phyloP scores from a whole-genome alignment of 1,140 invertebrate species.

The Heliconius melpomene region DNA sequence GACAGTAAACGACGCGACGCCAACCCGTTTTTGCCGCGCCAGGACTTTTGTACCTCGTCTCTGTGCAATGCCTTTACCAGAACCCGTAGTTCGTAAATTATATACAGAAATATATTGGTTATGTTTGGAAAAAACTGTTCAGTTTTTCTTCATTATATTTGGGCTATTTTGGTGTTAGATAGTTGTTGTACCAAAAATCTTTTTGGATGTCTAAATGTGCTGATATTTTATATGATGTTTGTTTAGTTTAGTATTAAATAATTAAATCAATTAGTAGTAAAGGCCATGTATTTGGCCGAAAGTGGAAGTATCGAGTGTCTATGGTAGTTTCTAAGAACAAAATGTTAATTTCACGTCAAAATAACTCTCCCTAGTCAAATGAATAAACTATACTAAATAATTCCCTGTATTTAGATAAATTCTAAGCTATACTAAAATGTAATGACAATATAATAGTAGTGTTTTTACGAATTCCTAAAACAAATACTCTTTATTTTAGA shows the following conservation, averaged over 20 bases:
- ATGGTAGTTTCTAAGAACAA: slow-evolving; percentile 21
- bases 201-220: slow-evolving; percentile 3
- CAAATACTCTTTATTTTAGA: slow-evolving; percentile 17
- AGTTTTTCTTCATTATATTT: neutral
- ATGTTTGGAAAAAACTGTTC: neutral
- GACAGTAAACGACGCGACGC: slow-evolving; percentile 55
- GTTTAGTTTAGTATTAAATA: neutral
- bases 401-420: slow-evolving; percentile 11
- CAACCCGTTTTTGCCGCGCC: slow-evolving; percentile 62
- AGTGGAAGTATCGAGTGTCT: neutral
- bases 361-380: slow-evolving; percentile 16
- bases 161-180: neutral
- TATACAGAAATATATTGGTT: neutral
- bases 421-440: slow-evolving; percentile 19
- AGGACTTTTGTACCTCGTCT: slow-evolving; percentile 53
- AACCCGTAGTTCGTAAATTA: slow-evolving; percentile 41
- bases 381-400: slow-evolving; percentile 20
- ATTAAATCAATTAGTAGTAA: neutral
- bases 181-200: neutral
- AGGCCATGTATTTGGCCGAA: neutral
- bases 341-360: slow-evolving; percentile 10
- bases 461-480: slow-evolving; percentile 13
- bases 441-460: slow-evolving; percentile 26
- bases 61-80: slow-evolving; percentile 58
- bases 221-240: neutral